Evolutionary conservation across 2,888 invertebrate species (phyloP).

Genomic region (Eupithecia subfuscata): DNA sequence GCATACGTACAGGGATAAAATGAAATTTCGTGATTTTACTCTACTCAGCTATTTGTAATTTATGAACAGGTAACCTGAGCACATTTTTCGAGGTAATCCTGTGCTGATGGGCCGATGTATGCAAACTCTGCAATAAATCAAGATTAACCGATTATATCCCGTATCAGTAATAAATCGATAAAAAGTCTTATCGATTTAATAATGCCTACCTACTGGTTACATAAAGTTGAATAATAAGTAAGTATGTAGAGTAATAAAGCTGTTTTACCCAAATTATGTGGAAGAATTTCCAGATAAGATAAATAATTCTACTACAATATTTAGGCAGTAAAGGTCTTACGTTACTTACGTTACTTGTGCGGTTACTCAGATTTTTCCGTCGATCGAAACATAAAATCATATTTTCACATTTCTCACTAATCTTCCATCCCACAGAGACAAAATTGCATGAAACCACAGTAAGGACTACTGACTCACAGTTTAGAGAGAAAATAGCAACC

Average conservation of each 20-base stretch:
- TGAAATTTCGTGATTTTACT: constrained; percentile 1
- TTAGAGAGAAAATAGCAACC: constrained; percentile 2
- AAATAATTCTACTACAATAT: neutral
- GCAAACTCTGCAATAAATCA: constrained; percentile 60
- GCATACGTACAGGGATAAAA: neutral
- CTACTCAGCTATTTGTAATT: constrained; percentile 40
- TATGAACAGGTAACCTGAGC: constrained; percentile 37
- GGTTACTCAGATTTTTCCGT: neutral
- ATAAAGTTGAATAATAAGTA: constrained; percentile 2
- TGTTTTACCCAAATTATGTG: neutral
- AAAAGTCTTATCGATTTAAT: constrained; percentile 43
- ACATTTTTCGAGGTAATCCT: constrained; percentile 51
- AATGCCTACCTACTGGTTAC: constrained; percentile 9
- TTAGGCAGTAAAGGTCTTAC: neutral
- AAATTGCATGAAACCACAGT: neutral
- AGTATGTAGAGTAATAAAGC: neutral
- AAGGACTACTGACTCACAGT: neutral
- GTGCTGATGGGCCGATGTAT: constrained; percentile 51
- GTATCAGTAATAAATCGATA: constrained; percentile 57
- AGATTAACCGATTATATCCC: constrained; percentile 56
- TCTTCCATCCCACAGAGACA: neutral
- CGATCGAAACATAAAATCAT: neutral
- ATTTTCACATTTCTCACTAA: neutral
- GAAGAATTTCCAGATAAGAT: neutral
- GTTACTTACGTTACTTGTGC: too few species aligned